Conservation (phyloP, 1,140 invertebrate species). For the Nasonia vitripennis region DNA sequence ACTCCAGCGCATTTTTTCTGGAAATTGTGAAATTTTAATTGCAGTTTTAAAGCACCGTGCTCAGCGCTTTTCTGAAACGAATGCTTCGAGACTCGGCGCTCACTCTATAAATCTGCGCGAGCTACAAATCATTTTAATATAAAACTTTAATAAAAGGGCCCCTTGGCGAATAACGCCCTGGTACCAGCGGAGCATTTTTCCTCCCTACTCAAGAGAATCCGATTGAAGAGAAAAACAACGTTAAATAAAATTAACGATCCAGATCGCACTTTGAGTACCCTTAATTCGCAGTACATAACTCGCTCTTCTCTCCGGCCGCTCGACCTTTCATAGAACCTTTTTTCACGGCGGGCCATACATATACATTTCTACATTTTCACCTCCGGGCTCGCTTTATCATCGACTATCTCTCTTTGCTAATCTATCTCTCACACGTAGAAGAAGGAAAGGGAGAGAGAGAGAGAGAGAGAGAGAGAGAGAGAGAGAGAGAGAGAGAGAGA, state of each 20-base stretch:
- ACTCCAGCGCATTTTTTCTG: no score
- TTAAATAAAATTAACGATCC: no score
- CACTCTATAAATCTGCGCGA: background rate
- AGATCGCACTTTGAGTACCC: no score
- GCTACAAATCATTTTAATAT: background rate
- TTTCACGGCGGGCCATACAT: background rate
- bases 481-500: background rate
- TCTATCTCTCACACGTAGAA: conserved; percentile 28
- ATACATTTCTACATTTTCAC: conserved; percentile 1
- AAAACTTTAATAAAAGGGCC: background rate
- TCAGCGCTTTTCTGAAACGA: no score
- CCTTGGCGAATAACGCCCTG: no score
- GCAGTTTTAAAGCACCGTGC: background rate
- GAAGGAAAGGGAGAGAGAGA: background rate
- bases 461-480: background rate
- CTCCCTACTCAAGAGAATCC: background rate
- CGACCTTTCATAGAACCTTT: conserved; percentile 30
- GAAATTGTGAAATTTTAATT: background rate
- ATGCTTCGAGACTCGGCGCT: no score
- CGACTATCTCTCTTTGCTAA: conserved; percentile 18
- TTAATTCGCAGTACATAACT: background rate
- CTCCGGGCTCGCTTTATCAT: conserved; percentile 36
- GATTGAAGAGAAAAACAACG: background rate
- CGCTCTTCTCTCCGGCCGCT: background rate
- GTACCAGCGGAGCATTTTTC: background rate